Evolutionary conservation across 2,113 vertebrate genomes (phyloP).

Genomic region (Chloebia gouldiae): DNA sequence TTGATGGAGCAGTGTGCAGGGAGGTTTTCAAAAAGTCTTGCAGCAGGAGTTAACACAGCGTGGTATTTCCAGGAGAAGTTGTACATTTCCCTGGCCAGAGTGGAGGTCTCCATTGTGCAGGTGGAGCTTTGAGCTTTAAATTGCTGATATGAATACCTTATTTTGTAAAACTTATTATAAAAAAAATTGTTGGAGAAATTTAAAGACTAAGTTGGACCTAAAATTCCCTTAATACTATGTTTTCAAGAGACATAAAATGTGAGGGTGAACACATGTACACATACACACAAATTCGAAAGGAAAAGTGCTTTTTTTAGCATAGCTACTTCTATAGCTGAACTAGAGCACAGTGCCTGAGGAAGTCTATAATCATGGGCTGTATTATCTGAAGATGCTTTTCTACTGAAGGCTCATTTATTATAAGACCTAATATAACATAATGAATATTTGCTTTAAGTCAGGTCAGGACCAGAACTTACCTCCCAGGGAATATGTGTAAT

Average conservation of each 20-base stretch:
- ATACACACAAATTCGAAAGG: not conserved
- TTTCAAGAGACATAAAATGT: not conserved
- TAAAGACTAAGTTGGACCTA: not conserved
- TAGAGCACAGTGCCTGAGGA: not conserved
- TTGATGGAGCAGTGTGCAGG: not conserved
- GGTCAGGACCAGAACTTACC: not conserved
- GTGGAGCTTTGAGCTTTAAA: not conserved
- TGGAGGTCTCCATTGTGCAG: not conserved
- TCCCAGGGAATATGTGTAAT: not conserved
- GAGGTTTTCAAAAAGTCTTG: not conserved
- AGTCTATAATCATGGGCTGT: not conserved
- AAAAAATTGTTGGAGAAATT: not conserved
- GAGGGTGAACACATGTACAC: not conserved
- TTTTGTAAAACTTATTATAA: not conserved
- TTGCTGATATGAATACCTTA: not conserved
- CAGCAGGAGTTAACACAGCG: not conserved
- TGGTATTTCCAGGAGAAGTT: not conserved
- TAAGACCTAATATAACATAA: conserved; percentile 32
- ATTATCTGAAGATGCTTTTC: not conserved
- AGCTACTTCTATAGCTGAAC: not conserved
- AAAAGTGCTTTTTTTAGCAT: not conserved
- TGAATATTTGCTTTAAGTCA: conserved; percentile 33
- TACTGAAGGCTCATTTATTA: conserved; percentile 13
- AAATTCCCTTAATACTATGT: not conserved
- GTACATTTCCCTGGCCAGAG: not conserved